phyloP scores from a whole-genome alignment of 2,888 invertebrate genomes.

The Diplolepis rosae region DNA sequence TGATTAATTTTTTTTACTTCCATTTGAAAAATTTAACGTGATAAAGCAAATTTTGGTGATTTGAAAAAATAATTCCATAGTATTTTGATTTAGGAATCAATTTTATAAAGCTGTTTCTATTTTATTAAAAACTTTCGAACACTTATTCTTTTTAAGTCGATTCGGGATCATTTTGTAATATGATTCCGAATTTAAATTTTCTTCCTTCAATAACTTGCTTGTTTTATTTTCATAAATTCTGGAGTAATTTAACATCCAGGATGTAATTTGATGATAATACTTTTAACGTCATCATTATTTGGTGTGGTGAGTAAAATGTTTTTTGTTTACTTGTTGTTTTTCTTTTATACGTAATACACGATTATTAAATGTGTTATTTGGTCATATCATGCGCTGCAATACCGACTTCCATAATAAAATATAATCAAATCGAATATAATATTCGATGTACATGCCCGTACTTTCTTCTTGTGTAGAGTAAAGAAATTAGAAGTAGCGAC shows the following conservation, averaged over 20 bases:
- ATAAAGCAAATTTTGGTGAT: too few relatives aligned
- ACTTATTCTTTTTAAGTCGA: too few relatives aligned
- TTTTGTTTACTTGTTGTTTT: conserved; percentile 25
- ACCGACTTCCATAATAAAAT: neutral
- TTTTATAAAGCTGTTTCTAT: too few relatives aligned
- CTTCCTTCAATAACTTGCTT: conserved; percentile 45
- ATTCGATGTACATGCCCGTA: neutral
- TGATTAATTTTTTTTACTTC: neutral
- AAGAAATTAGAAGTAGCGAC: neutral
- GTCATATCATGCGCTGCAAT: neutral
- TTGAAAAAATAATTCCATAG: too few relatives aligned
- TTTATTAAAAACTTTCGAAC: too few relatives aligned
- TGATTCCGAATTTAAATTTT: neutral
- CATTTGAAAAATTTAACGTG: too few relatives aligned
- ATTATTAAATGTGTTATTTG: conserved; percentile 8
- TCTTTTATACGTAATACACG: neutral
- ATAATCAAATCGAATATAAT: conserved; percentile 4
- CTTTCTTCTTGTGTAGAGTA: neutral
- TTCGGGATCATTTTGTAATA: too few relatives aligned
- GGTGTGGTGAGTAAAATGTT: conserved; percentile 55
- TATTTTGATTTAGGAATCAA: too few relatives aligned
- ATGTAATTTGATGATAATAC: conserved; percentile 43
- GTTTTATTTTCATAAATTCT: conserved; percentile 57
- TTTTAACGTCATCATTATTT: conserved; percentile 50
- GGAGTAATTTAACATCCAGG: conserved; percentile 48